Percentiles rank a stretch among this genome's conserved stretches.
Conservation (phyloP, 2,113 vertebrate species). For the Melospiza georgiana region DNA sequence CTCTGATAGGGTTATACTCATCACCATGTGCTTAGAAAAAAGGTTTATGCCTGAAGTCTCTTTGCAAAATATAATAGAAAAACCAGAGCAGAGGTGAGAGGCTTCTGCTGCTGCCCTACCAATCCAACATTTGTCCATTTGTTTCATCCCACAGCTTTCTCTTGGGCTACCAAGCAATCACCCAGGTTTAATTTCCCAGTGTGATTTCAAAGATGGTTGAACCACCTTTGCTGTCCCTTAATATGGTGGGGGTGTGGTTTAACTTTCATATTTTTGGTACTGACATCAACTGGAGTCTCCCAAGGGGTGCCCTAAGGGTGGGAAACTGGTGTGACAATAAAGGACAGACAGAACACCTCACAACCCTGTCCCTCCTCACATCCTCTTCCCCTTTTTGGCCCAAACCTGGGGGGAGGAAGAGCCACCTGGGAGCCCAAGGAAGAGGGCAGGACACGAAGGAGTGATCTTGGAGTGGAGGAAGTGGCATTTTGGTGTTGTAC, state of each 20-base stretch:
- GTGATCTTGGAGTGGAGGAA: not conserved
- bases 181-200: not conserved
- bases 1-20: not conserved
- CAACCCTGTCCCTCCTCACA: rapidly evolving
- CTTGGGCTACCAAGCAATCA: not conserved
- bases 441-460: not conserved
- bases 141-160: not conserved
- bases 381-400: not conserved
- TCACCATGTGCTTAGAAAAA: not conserved
- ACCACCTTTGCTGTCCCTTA: not conserved
- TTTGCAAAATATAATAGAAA: not conserved
- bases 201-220: not conserved
- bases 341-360: not conserved
- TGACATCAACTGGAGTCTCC: not conserved
- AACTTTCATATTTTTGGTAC: not conserved
- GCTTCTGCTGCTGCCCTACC: not conserved
- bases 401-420: not conserved
- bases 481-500: not conserved
- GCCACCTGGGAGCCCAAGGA: rapidly evolving
- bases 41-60: not conserved
- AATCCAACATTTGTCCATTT: not conserved
- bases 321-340: not conserved
- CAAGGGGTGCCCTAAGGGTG: not conserved
- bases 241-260: not conserved
- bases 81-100: not conserved